Evolutionary conservation across 1,140 invertebrate genomes (phyloP), one percentile per base, ranked within the genome.

Genomic region (Cotesia typhae): DNA sequence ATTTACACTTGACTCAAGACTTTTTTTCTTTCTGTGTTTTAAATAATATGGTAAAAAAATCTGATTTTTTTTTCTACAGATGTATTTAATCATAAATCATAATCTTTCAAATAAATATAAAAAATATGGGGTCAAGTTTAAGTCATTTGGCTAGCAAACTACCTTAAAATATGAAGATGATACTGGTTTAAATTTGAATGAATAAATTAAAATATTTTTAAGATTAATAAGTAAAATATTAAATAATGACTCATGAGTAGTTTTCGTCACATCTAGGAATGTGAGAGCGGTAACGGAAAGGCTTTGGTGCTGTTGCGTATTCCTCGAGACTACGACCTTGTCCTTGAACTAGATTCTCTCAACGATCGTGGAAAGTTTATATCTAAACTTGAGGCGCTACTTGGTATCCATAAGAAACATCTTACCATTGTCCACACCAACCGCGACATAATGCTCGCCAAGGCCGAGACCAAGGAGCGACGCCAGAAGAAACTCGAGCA

Each of bases 401-500:
- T 98, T 4, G 86, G 90, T 41, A 92, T 92, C 37, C 91, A 95
- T 78, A 95, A 95, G 80, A 97, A 96, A 80, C 91, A 91, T 67
- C 85, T 96, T 47, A 92, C 92, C 76, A 76, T 86, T 71, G 80
- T 81, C 52, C 81, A 89, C 80, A 88, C 89, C 0, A 89, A 90
- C 75, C 89, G 95, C 64, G 96, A 98, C 76, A 90, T 96, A 59
- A 95, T 99, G 89, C 84, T 98, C 61, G 92, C 94, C 17, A 94
- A 96, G 79, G 98, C 98, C 7, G 96, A 99, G 87, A 99, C 98
- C 0, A 94, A 97, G 80, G 96, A 98, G 81, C 90, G 98, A 60
- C 87, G 98, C 36, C 96, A 99, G 79, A 93, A 95, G 76, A 92
- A 97, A 77, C 84, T 99, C 36, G 98, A 99, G 81, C 96, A 98